These are phyloP conservation scores for Myrmecophaga tridactyla DNA, from an alignment of 2,113 vertebrate genomes.

Conservation along the genomic window DNA sequence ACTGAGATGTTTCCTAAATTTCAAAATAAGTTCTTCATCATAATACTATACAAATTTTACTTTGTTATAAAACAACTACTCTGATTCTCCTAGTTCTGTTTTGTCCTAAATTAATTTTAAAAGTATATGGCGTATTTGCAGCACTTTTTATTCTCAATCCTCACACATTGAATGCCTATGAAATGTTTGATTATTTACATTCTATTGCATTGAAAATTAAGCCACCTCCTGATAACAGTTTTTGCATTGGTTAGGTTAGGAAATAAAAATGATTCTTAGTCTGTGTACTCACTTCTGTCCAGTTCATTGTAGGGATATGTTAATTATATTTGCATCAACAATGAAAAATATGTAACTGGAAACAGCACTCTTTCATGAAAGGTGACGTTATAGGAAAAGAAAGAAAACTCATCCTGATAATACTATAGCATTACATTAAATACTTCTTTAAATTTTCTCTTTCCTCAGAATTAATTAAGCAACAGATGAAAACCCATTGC, in stretches of 20 bases:
- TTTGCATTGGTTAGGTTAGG: background rate
- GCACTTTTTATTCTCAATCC: background rate
- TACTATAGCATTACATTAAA: background rate
- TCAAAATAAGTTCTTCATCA: background rate
- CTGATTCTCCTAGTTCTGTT: background rate
- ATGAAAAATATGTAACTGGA: background rate
- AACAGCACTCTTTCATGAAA: background rate
- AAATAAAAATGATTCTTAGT: background rate
- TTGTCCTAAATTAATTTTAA: background rate
- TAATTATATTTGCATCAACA: background rate
- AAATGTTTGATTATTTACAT: background rate
- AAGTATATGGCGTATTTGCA: background rate
- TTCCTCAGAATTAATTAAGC: background rate
- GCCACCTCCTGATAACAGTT: background rate
- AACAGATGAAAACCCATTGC: background rate
- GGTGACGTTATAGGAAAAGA: background rate
- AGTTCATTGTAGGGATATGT: background rate
- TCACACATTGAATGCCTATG: background rate
- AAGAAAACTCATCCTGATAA: background rate
- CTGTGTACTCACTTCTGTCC: background rate
- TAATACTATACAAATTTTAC: background rate
- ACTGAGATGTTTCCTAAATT: background rate
- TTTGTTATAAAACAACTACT: slow-evolving; percentile 1
- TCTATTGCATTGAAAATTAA: background rate
- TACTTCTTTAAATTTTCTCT: background rate